These are phyloP conservation scores for Epinotia demarniana DNA, from an alignment of 2,888 invertebrate genomes.

Conservation along the genomic window DNA sequence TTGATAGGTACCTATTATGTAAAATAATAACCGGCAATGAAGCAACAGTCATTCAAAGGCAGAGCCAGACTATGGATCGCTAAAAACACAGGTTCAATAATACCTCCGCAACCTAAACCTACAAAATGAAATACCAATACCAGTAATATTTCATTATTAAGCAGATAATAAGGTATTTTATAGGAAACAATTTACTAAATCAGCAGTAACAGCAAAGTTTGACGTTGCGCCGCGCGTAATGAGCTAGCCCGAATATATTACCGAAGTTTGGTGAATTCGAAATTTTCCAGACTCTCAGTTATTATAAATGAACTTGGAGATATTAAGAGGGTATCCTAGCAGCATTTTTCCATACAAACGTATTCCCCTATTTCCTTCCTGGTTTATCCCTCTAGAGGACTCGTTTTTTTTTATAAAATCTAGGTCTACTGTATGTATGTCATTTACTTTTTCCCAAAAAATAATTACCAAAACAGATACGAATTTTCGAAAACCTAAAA, in stretches of 20 bases:
- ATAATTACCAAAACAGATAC: no score
- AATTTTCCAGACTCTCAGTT: constrained; percentile 23
- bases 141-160: background rate
- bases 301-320: constrained; percentile 33
- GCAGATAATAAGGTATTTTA: constrained; percentile 28
- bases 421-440: no score
- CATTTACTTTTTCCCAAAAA: no score
- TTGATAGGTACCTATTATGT: no score
- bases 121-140: background rate
- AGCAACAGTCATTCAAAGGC: background rate
- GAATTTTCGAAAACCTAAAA: no score
- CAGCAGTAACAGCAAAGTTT: constrained; percentile 22
- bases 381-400: no score
- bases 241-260: constrained; percentile 31
- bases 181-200: constrained; percentile 26
- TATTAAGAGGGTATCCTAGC: no score
- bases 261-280: constrained; percentile 32
- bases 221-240: constrained; percentile 27
- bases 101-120: background rate
- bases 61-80: background rate
- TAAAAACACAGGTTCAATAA: background rate
- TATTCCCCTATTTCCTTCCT: no score
- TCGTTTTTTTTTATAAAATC: no score
- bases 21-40: no score
- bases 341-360: no score